Evolutionary conservation across 2,797 vertebrate species (phyloP).

Genomic region (Spinibarbus caldwelli): DNA sequence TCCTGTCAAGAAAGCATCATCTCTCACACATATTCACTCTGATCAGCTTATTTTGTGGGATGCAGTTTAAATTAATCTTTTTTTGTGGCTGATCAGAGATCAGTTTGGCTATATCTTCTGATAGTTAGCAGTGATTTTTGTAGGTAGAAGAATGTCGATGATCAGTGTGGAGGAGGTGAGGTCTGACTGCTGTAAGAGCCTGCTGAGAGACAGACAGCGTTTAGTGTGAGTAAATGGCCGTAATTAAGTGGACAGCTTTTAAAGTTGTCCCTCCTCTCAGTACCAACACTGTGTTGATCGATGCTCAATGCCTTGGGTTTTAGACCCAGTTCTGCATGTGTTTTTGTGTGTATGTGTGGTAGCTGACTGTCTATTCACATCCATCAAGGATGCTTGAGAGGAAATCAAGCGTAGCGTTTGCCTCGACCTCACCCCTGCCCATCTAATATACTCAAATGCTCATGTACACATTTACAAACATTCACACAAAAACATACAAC

Average conservation of each 20-base stretch:
- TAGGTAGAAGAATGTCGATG: neutral
- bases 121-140: neutral
- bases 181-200: neutral
- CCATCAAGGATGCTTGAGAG: conserved; percentile 13
- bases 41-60: neutral
- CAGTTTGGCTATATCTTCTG: neutral
- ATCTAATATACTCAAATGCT: neutral
- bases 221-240: conserved; percentile 61
- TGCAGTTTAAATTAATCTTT: neutral
- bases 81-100: neutral
- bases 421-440: neutral
- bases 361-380: conserved; percentile 38
- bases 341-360: conserved; percentile 25
- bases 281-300: conserved; percentile 62
- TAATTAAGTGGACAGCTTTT: conserved; percentile 50
- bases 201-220: conserved; percentile 54
- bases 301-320: conserved; percentile 35
- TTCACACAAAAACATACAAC: conserved; percentile 3
- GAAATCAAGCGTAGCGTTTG: conserved; percentile 13
- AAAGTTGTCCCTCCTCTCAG: conserved; percentile 64
- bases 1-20: neutral
- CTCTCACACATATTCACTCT: neutral
- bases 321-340: conserved; percentile 3
- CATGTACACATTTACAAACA: conserved; percentile 17
- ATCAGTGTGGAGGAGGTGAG: neutral